Conservation (phyloP, 2,888 invertebrate species). For the Aleiodes testaceus region DNA sequence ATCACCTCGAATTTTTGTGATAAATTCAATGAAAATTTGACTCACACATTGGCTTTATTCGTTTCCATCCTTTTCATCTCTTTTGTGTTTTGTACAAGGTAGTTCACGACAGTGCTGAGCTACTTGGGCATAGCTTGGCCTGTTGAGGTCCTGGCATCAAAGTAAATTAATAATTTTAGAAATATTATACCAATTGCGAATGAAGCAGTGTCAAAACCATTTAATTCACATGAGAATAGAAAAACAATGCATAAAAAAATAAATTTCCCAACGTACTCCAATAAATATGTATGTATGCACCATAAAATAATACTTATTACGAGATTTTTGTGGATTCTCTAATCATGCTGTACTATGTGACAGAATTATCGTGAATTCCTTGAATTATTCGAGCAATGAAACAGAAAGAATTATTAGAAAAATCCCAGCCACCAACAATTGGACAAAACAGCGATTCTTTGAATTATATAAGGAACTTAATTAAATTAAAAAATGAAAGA, state of each 20-base stretch:
- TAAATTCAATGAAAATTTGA: constrained; percentile 45
- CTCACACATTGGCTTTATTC: constrained; percentile 65
- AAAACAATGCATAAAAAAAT: not conserved
- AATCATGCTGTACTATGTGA: constrained; percentile 31
- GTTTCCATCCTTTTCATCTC: constrained; percentile 69
- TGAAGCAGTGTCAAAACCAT: not conserved
- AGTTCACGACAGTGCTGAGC: constrained; percentile 71
- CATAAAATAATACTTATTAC: not conserved
- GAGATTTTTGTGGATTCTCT: constrained; percentile 7
- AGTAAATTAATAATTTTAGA: constrained; percentile 15
- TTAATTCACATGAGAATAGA: constrained; percentile 11
- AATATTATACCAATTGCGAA: not conserved
- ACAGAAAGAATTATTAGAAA: constrained; percentile 2
- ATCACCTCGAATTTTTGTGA: too few species aligned
- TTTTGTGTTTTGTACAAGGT: constrained; percentile 72
- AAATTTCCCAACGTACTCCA: constrained; percentile 16
- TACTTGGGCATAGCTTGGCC: constrained; percentile 73
- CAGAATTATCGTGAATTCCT: not conserved
- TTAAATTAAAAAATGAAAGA: constrained; percentile 8
- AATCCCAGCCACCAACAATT: constrained; percentile 4
- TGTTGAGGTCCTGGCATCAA: constrained; percentile 66
- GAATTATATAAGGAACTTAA: constrained; percentile 5
- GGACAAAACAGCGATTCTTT: not conserved
- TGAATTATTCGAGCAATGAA: not conserved
- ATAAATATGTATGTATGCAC: constrained; percentile 28